Base-by-base conservation (phyloP, 2,797 vertebrate genomes). In the Sebastiscus albofasciatus region DNA sequence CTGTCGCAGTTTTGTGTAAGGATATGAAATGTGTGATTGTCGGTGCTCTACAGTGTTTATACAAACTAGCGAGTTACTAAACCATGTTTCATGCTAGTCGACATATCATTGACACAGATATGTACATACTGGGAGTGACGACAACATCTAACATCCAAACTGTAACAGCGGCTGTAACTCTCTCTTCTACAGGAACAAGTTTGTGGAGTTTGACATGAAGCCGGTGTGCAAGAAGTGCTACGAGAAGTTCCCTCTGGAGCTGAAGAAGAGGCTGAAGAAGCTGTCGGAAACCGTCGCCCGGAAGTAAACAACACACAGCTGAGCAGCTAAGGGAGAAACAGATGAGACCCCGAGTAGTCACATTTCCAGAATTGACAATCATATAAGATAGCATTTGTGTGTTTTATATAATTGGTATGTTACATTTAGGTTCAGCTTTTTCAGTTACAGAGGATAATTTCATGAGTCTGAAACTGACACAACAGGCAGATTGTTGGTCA, bases 141-240 rank as follows among this genome's bases (percentile, higher is more conserved):
- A 71, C 20, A n/a, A 61, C 10, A 1, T 61, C 42, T 56, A 52
- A 62, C 29, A 26, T 68, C 2, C 8, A 18, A 13, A 55, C 6
- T 72, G 2, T 49, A 74, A 65, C 20, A 24, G 6, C 60, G 26
- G 9, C 58, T 72, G 2, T n/a, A 20, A 67, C 56, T 75, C 22
- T 84, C 60, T 81, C 26, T 34, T 62, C 70, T 65, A 73, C 91
- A 99, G 98, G 96, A 99, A 99, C 96, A 99, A 99, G 95, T 99
- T 99, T 94, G 99, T 99, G 94, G 99, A 99, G 94, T 99, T 99
- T 94, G 99, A 99, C 94, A 99, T 99, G 99, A 99, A 99, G 87
- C 99, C 98, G 14, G 98, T 99, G 87, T 99, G 98, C 89, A 99
- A 99, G 96, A 99, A 99, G 90, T 99, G 99, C 92, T 99, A 99